Evolutionary conservation across 2,113 vertebrate genomes (phyloP).

Genomic region (Neotoma lepida): DNA sequence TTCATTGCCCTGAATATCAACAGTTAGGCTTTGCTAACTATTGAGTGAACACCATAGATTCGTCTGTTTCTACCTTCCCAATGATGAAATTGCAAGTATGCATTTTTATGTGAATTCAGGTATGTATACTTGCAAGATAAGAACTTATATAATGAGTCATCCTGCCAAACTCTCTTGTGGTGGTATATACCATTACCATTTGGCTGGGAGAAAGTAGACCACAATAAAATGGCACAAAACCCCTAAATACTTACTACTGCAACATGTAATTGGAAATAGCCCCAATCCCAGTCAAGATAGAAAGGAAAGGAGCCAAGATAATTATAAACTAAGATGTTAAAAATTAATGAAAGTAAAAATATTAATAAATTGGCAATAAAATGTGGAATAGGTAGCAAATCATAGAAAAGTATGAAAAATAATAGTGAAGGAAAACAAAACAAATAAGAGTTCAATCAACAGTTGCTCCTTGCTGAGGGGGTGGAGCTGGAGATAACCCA

Average conservation of each 20-base stretch:
- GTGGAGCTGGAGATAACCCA: background rate
- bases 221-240: background rate
- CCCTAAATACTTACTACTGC: background rate
- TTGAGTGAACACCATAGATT: no score
- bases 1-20: background rate
- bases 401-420: background rate
- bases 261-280: background rate
- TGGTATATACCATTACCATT: background rate
- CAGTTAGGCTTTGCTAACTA: background rate
- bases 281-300: background rate
- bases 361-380: background rate
- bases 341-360: background rate
- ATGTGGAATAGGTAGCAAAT: background rate
- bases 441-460: background rate
- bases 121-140: background rate
- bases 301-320: background rate
- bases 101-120: background rate
- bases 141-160: background rate
- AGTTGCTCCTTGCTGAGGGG: background rate
- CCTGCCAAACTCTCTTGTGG: background rate
- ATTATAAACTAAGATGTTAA: background rate
- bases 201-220: background rate
- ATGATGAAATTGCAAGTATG: background rate
- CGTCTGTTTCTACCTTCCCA: background rate
- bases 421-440: background rate